These are phyloP conservation scores for Eupeodes latifasciatus DNA, from an alignment of 2,888 invertebrate species.

Conservation along the genomic window DNA sequence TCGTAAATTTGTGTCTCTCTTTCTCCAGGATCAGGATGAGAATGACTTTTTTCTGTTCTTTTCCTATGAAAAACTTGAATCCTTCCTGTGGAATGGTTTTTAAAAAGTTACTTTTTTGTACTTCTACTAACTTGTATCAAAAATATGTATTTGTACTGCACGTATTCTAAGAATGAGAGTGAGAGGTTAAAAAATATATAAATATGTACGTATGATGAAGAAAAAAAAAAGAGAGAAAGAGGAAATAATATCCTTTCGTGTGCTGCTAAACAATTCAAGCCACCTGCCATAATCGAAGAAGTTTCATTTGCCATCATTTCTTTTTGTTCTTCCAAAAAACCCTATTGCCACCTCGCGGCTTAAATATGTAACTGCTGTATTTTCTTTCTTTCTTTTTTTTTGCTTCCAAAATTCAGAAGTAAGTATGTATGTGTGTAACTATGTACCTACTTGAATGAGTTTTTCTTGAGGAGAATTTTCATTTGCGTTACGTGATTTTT, in stretches of 20 bases:
- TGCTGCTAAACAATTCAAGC: conserved; percentile 48
- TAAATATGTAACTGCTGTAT: conserved; percentile 18
- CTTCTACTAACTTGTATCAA: not conserved
- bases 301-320: conserved; percentile 4
- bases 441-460: conserved; percentile 34
- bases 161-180: not conserved
- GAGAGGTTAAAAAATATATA: not conserved
- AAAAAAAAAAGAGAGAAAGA: not conserved
- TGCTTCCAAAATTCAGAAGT: conserved; percentile 4
- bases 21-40: not conserved
- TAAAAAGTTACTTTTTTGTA: conserved; percentile 26
- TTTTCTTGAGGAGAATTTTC: conserved; percentile 63
- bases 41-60: not conserved
- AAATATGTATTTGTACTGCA: not conserved
- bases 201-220: not conserved
- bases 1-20: not conserved
- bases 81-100: not conserved
- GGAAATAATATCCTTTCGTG: conserved; percentile 5
- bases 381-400: conserved; percentile 41
- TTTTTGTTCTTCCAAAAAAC: not conserved
- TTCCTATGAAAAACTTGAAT: not conserved
- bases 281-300: conserved; percentile 54
- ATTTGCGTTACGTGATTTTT: conserved; percentile 74
- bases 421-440: not conserved
- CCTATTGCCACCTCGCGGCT: not conserved